Percentiles rank a stretch among this genome's conserved stretches.
Conservation (phyloP, 2,888 invertebrate genomes). For the Cremastobaeus sp. region DNA sequence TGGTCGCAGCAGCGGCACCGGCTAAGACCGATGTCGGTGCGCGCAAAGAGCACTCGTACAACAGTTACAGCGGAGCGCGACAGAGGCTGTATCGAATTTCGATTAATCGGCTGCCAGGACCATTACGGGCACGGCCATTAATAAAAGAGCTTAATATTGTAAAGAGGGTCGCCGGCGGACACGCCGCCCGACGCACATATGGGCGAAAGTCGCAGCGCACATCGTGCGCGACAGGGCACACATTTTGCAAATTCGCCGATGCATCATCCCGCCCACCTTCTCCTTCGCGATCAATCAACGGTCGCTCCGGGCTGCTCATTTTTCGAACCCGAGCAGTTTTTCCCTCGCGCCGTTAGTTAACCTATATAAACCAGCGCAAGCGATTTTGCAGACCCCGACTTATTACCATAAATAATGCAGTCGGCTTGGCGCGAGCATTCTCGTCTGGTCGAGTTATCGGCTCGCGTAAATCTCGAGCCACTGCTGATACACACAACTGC, state of each 20-base stretch:
- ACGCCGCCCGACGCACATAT: constrained; percentile 62
- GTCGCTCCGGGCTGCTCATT: constrained; percentile 20
- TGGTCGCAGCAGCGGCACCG: constrained; percentile 58
- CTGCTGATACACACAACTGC: constrained; percentile 26
- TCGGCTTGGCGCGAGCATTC: constrained; percentile 18
- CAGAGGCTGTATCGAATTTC: constrained; percentile 74
- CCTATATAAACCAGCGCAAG: background rate
- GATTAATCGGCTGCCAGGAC: constrained; percentile 76
- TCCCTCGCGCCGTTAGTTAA: background rate
- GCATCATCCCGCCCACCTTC: constrained; percentile 51
- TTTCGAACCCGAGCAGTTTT: no score
- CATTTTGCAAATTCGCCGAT: constrained; percentile 55
- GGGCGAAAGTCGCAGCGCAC: constrained; percentile 62
- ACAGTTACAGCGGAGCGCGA: constrained; percentile 51
- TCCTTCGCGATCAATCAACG: constrained; percentile 56
- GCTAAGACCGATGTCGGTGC: constrained; percentile 63
- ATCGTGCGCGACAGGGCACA: constrained; percentile 60
- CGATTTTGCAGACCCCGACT: background rate
- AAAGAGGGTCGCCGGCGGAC: constrained; percentile 67
- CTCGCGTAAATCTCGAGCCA: constrained; percentile 9
- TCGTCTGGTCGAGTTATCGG: constrained; percentile 29
- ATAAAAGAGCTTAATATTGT: constrained; percentile 76
- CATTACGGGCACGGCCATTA: constrained; percentile 72
- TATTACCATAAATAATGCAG: constrained; percentile 2
- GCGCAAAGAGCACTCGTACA: constrained; percentile 42